Conservation (phyloP, 2,113 vertebrate species). For the Pluvianellus socialis region DNA sequence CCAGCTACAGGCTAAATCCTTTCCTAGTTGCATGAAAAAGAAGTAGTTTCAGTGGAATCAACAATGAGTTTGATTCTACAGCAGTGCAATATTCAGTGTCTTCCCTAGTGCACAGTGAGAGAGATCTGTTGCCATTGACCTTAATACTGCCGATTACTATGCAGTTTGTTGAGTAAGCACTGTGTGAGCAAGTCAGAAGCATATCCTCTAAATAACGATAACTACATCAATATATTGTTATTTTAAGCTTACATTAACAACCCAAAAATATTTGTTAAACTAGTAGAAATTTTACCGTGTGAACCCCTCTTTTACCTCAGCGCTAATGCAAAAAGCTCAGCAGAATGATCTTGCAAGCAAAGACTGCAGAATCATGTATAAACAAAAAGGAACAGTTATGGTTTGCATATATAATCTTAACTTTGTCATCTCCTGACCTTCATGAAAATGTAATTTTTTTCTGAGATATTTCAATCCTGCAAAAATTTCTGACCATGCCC, state of each 20-base stretch:
- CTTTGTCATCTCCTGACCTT: not conserved
- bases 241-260: not conserved
- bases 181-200: not conserved
- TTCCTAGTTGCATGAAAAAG: not conserved
- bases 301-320: not conserved
- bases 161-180: not conserved
- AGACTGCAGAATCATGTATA: not conserved
- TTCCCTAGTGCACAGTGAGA: not conserved
- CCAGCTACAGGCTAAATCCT: not conserved
- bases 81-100: not conserved
- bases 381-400: not conserved
- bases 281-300: not conserved
- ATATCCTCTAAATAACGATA: constrained; percentile 10
- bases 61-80: not conserved
- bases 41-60: not conserved
- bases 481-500: not conserved
- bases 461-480: not conserved
- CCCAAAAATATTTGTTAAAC: not conserved
- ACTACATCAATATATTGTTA: not conserved
- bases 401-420: not conserved
- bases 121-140: not conserved
- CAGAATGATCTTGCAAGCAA: not conserved
- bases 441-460: not conserved
- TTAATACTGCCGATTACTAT: not conserved
- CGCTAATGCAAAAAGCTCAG: not conserved